Conservation (phyloP, 2,888 invertebrate species). For the Tetragonula carbonaria region DNA sequence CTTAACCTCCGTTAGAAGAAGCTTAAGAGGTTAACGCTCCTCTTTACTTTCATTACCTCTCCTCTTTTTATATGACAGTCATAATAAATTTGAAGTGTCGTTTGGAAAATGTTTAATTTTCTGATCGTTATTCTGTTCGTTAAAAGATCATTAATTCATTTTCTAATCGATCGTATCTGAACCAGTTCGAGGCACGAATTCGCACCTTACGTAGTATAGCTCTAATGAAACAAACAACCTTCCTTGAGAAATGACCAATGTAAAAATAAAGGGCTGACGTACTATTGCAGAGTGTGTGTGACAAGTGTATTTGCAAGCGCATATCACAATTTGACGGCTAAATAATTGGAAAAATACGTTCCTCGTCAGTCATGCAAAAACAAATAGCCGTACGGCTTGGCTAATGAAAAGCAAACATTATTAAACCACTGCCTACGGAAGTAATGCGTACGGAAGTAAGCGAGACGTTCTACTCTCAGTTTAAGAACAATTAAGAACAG, state of each 20-base stretch:
- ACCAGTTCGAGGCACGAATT: too few relatives aligned
- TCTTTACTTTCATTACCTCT: not conserved
- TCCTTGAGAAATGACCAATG: not conserved
- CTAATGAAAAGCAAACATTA: slow-evolving; percentile 35
- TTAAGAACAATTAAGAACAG: slow-evolving; percentile 11
- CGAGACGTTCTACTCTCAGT: not conserved
- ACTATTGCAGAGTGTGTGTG: too few relatives aligned
- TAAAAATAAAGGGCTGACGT: not conserved
- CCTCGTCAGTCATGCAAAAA: not conserved
- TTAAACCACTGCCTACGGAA: slow-evolving; percentile 6
- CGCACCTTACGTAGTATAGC: too few relatives aligned
- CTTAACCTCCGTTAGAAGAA: not conserved
- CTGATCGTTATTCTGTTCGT: not conserved
- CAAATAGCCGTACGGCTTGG: not conserved
- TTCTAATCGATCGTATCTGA: too few relatives aligned
- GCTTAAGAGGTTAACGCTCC: not conserved
- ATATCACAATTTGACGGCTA: slow-evolving; percentile 2
- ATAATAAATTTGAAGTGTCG: not conserved
- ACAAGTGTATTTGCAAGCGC: not conserved
- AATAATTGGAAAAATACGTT: slow-evolving; percentile 1
- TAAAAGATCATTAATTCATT: not conserved
- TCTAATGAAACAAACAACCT: not conserved
- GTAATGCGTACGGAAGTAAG: slow-evolving; percentile 12
- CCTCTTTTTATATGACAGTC: too few relatives aligned
- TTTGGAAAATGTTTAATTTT: too few relatives aligned